Evolutionary conservation across 2,797 vertebrate genomes (phyloP).

Genomic region (Pagetopsis macropterus): DNA sequence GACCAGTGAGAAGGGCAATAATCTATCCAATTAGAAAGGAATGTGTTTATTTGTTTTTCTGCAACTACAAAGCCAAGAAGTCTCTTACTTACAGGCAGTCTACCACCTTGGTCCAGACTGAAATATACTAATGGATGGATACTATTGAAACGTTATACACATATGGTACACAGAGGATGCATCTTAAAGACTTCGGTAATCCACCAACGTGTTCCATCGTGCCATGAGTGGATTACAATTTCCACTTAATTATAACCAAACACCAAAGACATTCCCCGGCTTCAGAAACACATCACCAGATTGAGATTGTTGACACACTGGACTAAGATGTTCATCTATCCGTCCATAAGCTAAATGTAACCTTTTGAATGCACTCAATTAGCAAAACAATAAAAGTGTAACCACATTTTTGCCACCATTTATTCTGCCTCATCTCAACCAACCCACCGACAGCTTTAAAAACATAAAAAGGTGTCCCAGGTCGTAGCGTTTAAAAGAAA

Average conservation of each 20-base stretch:
- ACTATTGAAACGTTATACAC: neutral
- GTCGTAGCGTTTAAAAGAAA: too few relatives aligned
- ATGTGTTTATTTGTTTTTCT: neutral
- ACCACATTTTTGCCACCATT: neutral
- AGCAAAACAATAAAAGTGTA: neutral
- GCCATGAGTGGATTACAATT: neutral
- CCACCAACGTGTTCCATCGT: neutral
- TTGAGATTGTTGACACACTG: too few relatives aligned
- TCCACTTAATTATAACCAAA: neutral
- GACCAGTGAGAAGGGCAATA: neutral
- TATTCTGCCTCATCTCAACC: neutral
- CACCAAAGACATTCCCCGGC: too few relatives aligned
- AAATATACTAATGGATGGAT: too few relatives aligned
- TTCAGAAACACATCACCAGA: neutral
- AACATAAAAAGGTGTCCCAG: neutral
- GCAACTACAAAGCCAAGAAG: conserved; percentile 1
- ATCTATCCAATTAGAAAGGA: neutral
- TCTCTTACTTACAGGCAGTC: neutral
- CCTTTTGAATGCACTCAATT: neutral
- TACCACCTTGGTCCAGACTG: too few relatives aligned
- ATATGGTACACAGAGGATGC: neutral
- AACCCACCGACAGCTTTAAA: too few relatives aligned
- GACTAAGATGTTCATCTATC: too few relatives aligned
- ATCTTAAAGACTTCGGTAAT: neutral
- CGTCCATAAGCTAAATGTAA: neutral